These are phyloP conservation scores for Charina bottae DNA, from an alignment of 2,113 vertebrate genomes.

Conservation along the genomic window DNA sequence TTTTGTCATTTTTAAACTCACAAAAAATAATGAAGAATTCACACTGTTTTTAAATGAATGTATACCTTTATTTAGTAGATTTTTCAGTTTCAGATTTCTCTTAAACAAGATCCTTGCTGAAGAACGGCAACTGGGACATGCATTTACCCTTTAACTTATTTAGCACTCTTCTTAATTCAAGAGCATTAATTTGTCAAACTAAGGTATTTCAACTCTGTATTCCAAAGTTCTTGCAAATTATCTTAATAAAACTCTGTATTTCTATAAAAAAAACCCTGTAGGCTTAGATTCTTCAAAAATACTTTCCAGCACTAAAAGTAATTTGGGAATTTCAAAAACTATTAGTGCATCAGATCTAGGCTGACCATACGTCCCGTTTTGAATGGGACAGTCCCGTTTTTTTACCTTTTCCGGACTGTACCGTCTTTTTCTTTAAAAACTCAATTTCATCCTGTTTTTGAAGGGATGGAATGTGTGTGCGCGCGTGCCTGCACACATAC, in stretches of 20 bases:
- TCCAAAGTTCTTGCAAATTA: neutral
- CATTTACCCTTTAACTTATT: neutral
- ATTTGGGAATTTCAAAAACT: neutral
- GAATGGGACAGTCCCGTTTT: too few relatives aligned
- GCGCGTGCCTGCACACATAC: too few relatives aligned
- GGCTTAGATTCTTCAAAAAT: neutral
- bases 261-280: neutral
- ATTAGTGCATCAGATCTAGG: neutral
- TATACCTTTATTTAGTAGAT: slow-evolving; percentile 26
- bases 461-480: too few relatives aligned
- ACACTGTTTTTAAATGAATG: slow-evolving; percentile 40
- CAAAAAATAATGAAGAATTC: slow-evolving; percentile 56
- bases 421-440: too few relatives aligned
- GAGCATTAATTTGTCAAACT: neutral
- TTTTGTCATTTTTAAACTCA: slow-evolving; percentile 17
- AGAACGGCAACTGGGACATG: neutral
- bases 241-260: neutral
- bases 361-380: too few relatives aligned
- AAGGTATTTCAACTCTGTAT: neutral
- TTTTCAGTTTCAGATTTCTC: slow-evolving; percentile 34
- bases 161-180: neutral
- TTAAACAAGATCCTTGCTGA: neutral
- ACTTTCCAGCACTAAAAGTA: neutral
- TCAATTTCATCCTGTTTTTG: too few relatives aligned
- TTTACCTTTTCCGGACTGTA: too few relatives aligned